These are phyloP conservation scores for Enteromius treurensis DNA, from an alignment of 2,797 vertebrate species.

Conservation along the genomic window DNA sequence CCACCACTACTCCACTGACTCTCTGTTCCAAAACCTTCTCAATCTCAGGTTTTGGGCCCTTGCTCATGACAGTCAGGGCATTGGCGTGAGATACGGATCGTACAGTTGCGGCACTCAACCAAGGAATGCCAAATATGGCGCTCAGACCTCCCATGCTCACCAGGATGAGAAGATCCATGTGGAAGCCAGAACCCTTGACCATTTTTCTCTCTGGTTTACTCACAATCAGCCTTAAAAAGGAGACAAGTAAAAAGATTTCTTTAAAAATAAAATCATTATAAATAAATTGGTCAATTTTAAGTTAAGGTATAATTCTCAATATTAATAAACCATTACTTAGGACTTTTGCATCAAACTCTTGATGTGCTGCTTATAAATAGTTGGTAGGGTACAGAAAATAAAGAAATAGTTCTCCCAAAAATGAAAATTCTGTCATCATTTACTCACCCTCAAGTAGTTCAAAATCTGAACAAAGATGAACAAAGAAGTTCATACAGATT, in stretches of 20 bases:
- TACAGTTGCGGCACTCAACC: conserved; percentile 95
- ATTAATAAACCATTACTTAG: not conserved
- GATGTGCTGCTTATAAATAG: too few species aligned
- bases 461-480: too few species aligned
- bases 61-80: conserved; percentile 92
- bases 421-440: too few species aligned
- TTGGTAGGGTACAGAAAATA: too few species aligned
- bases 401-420: too few species aligned
- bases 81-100: conserved; percentile 94
- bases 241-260: not conserved
- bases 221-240: conserved; percentile 84
- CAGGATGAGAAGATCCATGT: conserved; percentile 91
- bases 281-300: not conserved
- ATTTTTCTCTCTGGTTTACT: conserved; percentile 96
- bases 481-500: too few species aligned
- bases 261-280: not conserved
- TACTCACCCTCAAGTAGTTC: too few species aligned
- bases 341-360: not conserved
- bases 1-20: conserved; percentile 89
- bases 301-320: not conserved
- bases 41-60: conserved; percentile 81
- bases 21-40: conserved; percentile 93
- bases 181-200: conserved; percentile 95
- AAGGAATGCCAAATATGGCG: conserved; percentile 92
- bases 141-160: conserved; percentile 92